A percentile compares a stretch with the other conserved stretches of the same genome.
phyloP scores from a whole-genome alignment of 1,140 invertebrate genomes.

The Solenopsis invicta region DNA sequence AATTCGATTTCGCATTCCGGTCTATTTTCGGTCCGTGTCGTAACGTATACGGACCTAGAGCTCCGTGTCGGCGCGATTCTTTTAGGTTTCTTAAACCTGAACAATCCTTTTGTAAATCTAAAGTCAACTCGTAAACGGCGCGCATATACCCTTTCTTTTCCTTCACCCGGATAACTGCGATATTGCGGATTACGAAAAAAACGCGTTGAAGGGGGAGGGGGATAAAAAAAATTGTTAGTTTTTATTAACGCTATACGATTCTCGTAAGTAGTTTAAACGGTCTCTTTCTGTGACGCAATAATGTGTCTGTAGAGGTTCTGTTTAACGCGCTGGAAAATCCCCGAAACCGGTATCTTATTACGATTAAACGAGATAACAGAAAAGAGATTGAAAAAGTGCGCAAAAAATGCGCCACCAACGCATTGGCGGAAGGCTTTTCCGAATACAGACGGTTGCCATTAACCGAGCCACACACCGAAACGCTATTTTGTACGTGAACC shows the following conservation, averaged over 20 bases:
- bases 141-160: background rate
- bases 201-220: too few relatives aligned
- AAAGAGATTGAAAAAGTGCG: background rate
- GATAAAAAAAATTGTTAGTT: background rate
- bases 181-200: background rate
- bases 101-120: background rate
- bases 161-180: background rate
- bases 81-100: background rate
- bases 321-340: constrained; percentile 23
- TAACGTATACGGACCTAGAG: constrained; percentile 24
- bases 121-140: background rate
- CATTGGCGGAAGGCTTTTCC: background rate
- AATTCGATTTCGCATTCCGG: constrained; percentile 62
- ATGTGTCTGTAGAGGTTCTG: background rate
- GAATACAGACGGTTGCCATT: background rate
- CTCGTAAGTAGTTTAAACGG: background rate
- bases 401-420: constrained; percentile 14
- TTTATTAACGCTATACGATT: background rate
- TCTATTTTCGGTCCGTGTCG: constrained; percentile 48
- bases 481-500: background rate
- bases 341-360: background rate
- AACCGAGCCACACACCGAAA: background rate
- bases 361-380: constrained; percentile 15
- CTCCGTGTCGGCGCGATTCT: background rate
- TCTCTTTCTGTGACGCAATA: background rate